Conservation (phyloP, 2,113 vertebrate genomes). For the Polypterus bichir region DNA sequence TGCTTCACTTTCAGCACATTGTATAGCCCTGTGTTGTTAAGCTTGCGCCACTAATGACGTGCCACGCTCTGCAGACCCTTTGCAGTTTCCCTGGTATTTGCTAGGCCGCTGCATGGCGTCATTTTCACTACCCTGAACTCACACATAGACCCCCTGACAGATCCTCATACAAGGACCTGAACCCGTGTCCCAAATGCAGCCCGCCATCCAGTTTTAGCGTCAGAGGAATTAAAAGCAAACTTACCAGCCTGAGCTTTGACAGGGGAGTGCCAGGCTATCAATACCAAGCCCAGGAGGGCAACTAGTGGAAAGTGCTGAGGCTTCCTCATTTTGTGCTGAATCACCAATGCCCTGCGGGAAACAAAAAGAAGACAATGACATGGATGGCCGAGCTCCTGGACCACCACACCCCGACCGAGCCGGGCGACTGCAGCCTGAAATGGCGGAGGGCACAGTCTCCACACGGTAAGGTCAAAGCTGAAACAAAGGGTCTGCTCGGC, state of each 20-base stretch:
- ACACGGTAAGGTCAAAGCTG: no score
- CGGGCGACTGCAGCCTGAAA: no score
- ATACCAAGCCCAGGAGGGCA: conserved; percentile 50
- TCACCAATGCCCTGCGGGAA: conserved; percentile 23
- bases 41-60: no score
- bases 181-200: not conserved
- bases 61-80: no score
- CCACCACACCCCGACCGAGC: no score
- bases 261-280: conserved; percentile 41
- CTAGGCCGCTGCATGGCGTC: not conserved
- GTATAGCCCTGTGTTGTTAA: no score
- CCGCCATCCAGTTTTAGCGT: no score
- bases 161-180: not conserved
- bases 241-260: conserved; percentile 56
- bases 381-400: no score
- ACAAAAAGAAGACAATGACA: no score
- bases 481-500: no score
- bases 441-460: no score
- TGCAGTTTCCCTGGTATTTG: not conserved
- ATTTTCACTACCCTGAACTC: not conserved
- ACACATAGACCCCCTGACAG: not conserved
- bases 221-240: conserved; percentile 11
- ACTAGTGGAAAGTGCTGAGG: conserved; percentile 36
- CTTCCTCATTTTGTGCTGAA: conserved; percentile 60
- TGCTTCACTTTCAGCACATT: no score